Percentiles rank a stretch among this genome's conserved stretches.
Conservation (phyloP, 2,888 invertebrate genomes). For the Cataglyphis altisquamis region DNA sequence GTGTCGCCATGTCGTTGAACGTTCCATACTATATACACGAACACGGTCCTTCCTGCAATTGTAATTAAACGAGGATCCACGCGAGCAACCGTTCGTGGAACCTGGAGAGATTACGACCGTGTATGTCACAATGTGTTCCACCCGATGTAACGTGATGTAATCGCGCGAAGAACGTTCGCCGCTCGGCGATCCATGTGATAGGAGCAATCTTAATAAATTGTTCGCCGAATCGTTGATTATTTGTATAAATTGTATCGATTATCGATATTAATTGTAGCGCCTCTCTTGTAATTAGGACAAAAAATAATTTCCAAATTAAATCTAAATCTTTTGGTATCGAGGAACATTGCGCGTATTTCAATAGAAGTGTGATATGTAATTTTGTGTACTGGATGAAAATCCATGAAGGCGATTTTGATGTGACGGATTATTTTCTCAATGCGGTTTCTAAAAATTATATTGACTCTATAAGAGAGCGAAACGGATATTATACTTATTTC, state of each 20-base stretch:
- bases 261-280: not conserved
- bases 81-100: constrained; percentile 24
- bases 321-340: not conserved
- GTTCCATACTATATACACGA: constrained; percentile 24
- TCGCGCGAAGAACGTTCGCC: constrained; percentile 34
- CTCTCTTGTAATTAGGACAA: constrained; percentile 7
- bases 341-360: not conserved
- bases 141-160: constrained; percentile 2
- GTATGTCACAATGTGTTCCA: constrained; percentile 24
- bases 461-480: not conserved
- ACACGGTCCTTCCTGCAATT: constrained; percentile 55
- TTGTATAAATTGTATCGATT: constrained; percentile 21
- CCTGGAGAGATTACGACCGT: not conserved
- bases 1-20: constrained; percentile 34
- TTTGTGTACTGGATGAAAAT: not conserved
- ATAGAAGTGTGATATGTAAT: constrained; percentile 12
- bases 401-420: not conserved
- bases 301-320: not conserved
- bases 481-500: constrained; percentile 1
- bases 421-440: not conserved
- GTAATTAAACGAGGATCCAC: constrained; percentile 37
- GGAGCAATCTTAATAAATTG: constrained; percentile 11
- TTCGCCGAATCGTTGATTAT: constrained; percentile 21
- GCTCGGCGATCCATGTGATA: constrained; percentile 11
- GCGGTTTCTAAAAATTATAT: not conserved